Evolutionary conservation across 2,113 vertebrate genomes (phyloP), one percentile per base, ranked within the genome.

Genomic region (Silurus meridionalis): DNA sequence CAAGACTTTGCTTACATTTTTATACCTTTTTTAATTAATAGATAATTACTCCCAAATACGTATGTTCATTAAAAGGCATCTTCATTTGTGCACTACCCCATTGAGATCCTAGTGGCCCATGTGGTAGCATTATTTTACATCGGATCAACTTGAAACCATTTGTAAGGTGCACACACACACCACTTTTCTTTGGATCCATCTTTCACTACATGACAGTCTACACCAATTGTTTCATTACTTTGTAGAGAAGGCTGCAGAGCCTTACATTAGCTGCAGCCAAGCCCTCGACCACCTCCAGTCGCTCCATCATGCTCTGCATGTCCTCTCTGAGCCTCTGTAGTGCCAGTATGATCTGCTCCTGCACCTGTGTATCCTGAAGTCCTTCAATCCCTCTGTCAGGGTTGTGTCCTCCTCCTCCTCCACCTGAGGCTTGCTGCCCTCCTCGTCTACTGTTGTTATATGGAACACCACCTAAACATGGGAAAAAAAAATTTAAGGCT

Each of bases 281-380:
- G 6, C 52, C 87, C 92, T 99, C 97, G 91, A 99, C 95, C 85
- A 85, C 89, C 69, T 94, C 93, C 84, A 99, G 94, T 8, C 97
- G 91, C 63, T 95, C 93, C 94, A 95, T 95, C 66, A 97, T 95
- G 0, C 92, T 95, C 89, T 52, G 94, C 95, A 99, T 97, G 92
- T 96, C 95, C 14, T 96, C 94, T 86, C 96, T 94, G 90, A 99
- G 94, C 13, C 95, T 93, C 9, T 4, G 94, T n/a, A 99, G 93
- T 0, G 96, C 94, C 83, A 93, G 48, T 7, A 95, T 90, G 85
- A 98, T 94, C 77, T 93, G 94, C 2, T 91, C 89, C 19, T 97
- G 96, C 88, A 98, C 90, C 79, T 92, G 92, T 53, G 69, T 37
- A 0, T 93, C 92, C 90, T 94, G 94, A 94, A 94, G 93, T 90